Conservation (phyloP, 2,797 vertebrate species). For the Gallinago solitaria region DNA sequence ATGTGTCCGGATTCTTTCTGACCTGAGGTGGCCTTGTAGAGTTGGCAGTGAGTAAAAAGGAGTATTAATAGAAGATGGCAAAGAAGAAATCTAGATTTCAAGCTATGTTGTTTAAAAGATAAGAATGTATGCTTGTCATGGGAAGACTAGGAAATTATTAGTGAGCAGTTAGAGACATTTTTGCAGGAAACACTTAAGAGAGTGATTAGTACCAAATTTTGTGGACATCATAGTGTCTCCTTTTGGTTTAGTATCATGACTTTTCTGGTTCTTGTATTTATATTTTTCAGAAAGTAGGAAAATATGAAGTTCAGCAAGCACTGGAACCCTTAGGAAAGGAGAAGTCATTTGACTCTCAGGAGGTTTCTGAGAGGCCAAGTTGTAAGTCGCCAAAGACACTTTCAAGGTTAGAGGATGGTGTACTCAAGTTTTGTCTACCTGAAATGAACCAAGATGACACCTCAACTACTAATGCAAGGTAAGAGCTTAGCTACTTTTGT, state of each 20-base stretch:
- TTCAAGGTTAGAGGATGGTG: background rate
- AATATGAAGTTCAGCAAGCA: background rate
- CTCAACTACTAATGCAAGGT: conserved; percentile 35
- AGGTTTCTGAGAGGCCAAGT: background rate
- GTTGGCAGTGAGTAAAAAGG: background rate
- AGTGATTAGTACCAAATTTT: background rate
- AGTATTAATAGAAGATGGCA: background rate
- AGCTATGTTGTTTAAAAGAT: background rate
- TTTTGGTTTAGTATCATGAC: background rate
- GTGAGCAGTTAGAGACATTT: background rate
- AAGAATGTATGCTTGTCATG: background rate
- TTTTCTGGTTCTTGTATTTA: background rate
- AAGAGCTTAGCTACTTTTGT: conserved; percentile 10
- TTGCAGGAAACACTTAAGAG: background rate
- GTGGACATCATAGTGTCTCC: background rate
- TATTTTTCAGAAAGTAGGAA: conserved; percentile 53
- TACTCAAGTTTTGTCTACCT: background rate
- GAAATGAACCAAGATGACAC: conserved; percentile 4
- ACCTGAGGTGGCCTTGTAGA: background rate
- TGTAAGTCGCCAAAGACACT: background rate
- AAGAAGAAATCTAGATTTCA: background rate
- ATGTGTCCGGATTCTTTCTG: background rate
- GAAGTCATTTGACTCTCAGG: background rate
- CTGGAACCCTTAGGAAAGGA: conserved; percentile 20
- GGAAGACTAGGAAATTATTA: background rate